Evolutionary conservation across 2,888 invertebrate genomes (phyloP), one percentile per base, ranked within the genome.

Genomic region (Dendrolimus houi): DNA sequence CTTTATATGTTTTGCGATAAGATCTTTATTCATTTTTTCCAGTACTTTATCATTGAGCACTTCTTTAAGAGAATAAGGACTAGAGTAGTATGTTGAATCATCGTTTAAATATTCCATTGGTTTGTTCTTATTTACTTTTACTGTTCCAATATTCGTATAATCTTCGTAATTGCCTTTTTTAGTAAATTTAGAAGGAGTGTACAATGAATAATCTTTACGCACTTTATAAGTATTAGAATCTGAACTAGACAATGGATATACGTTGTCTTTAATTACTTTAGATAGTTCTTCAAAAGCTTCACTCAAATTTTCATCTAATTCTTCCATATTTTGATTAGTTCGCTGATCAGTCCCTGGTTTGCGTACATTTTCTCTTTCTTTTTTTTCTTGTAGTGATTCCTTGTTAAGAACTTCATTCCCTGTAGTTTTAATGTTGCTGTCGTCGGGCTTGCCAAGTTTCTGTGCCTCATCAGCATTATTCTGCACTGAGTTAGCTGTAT

Each of bases 221-320:
- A 65, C 61, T 66, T 71, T 74, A 56, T 70, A 74, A 52, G 64
- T 58, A 55, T 64, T 67, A 9, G 74, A 60, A 62, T 70, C 66
- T 55, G 72, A 74, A 52, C 60, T 67, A 41, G 74, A 67, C 9
- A 72, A 73, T 41, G 82, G 79, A 64, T 82, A 77, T 8, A 79
- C 73, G 52, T 77, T 75, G 47, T 70, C 61, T 65, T 74, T 73
- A 52, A 78, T 68, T 55, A 78, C 79, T 60, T 80, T 75, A 10
- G 72, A 67, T 55, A 81, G 58, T 62, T 74, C 68, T 42, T 79
- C 69, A 61, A 79, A 79, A 10, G 73, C 69, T 54, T 79, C 69
- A 52, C 62, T 63, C 54, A 77, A 62, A 58, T 73, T 68, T 57
- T 72, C 64, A 42, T 69, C 64, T 7, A 60, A 56, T 10, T 62